These are phyloP conservation scores for Acanthurus leucopareius DNA, from an alignment of 2,797 vertebrate genomes.

Conservation along the genomic window DNA sequence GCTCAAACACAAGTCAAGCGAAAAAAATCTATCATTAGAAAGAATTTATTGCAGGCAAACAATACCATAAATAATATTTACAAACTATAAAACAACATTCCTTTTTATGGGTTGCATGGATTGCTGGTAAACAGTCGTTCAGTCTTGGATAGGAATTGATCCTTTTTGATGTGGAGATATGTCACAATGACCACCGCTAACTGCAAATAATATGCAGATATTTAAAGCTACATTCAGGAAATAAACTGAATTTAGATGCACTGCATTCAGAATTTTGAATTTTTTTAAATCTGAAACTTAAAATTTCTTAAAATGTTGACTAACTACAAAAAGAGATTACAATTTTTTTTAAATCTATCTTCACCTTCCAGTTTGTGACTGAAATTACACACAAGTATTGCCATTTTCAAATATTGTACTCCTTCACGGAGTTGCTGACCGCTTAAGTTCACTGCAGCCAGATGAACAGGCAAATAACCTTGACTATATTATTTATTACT, in stretches of 20 bases:
- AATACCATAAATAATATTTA: slow-evolving; percentile 87
- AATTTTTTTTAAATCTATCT: background rate
- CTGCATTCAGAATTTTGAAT: slow-evolving; percentile 19
- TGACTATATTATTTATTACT: slow-evolving; percentile 17
- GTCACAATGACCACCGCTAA: background rate
- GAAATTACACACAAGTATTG: background rate
- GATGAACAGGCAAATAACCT: slow-evolving; percentile 15
- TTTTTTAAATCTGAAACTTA: background rate
- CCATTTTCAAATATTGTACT: slow-evolving; percentile 29
- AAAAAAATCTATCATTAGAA: slow-evolving; percentile 71
- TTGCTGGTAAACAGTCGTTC: slow-evolving; percentile 68
- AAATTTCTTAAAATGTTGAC: slow-evolving; percentile 39
- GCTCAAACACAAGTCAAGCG: slow-evolving; percentile 31
- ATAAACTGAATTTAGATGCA: slow-evolving; percentile 44
- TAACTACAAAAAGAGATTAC: slow-evolving; percentile 13
- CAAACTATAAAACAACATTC: slow-evolving; percentile 86
- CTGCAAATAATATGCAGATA: slow-evolving; percentile 39
- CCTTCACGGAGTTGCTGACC: slow-evolving; percentile 25
- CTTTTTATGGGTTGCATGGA: slow-evolving; percentile 63
- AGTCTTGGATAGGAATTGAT: slow-evolving; percentile 53
- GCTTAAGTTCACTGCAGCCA: slow-evolving; percentile 23
- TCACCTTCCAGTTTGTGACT: slow-evolving; percentile 16
- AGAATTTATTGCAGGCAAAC: slow-evolving; percentile 89
- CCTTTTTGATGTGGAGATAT: slow-evolving; percentile 14
- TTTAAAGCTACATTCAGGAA: slow-evolving; percentile 57